phyloP scores from a whole-genome alignment of 2,888 invertebrate species.

The Drosophila anomalata region DNA sequence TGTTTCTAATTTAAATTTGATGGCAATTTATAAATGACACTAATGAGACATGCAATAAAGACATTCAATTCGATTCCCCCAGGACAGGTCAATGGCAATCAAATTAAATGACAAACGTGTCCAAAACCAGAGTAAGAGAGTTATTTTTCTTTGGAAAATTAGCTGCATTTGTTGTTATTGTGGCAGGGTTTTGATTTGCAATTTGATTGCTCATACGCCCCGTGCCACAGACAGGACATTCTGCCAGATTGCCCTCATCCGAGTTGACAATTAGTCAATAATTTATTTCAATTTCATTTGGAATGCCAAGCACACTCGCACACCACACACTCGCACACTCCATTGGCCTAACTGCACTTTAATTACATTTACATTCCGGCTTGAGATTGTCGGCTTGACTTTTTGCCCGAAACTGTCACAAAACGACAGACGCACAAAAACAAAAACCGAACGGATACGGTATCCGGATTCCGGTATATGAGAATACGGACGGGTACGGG shows the following conservation, averaged over 20 bases:
- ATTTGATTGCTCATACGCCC: constrained; percentile 53
- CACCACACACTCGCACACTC: constrained; percentile 12
- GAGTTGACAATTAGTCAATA: constrained; percentile 82
- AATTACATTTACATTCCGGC: constrained; percentile 69
- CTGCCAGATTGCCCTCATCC: constrained; percentile 52
- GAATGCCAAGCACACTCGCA: constrained; percentile 61
- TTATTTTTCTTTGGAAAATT: constrained; percentile 55
- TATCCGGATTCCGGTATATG: neutral
- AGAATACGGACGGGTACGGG: constrained; percentile 35
- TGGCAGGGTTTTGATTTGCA: constrained; percentile 24
- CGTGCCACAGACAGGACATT: constrained; percentile 13
- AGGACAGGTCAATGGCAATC: constrained; percentile 56
- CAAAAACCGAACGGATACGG: constrained; percentile 27
- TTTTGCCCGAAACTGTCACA: constrained; percentile 51
- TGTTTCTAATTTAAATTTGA: constrained; percentile 16
- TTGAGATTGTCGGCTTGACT: constrained; percentile 47
- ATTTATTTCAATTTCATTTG: constrained; percentile 81
- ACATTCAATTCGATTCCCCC: constrained; percentile 57
- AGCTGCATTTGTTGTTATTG: constrained; percentile 56
- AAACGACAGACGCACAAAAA: constrained; percentile 40
- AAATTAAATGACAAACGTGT: constrained; percentile 56
- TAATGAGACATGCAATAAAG: constrained; percentile 60
- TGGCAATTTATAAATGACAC: constrained; percentile 39
- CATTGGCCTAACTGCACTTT: constrained; percentile 65
- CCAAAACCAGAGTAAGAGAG: constrained; percentile 16